A percentile compares a stretch with the other conserved stretches of the same genome.
These are phyloP conservation scores for Epistrophe eligans DNA, from an alignment of 2,888 invertebrate species.

Conservation along the genomic window DNA sequence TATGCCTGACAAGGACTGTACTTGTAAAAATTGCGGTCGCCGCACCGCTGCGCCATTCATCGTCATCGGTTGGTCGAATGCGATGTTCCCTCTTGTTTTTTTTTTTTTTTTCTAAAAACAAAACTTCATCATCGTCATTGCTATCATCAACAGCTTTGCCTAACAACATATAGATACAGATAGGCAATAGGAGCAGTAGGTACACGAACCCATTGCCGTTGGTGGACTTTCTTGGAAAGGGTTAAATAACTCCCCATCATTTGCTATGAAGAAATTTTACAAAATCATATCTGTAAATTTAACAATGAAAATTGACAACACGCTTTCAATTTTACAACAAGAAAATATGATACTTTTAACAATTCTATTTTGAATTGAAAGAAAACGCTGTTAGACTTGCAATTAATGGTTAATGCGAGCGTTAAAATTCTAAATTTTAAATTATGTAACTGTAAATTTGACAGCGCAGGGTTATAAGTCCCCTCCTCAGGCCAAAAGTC, in stretches of 20 bases:
- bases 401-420: no score
- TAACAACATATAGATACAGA: slow-evolving; percentile 10
- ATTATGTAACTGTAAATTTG: no score
- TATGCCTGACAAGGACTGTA: slow-evolving; percentile 75
- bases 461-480: no score
- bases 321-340: no score
- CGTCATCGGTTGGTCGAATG: slow-evolving; percentile 60
- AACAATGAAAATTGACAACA: no score
- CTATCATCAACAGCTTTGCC: slow-evolving; percentile 60
- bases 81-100: slow-evolving; percentile 69
- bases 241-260: not conserved
- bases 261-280: no score
- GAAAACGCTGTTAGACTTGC: no score
- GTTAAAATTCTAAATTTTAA: no score
- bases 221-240: not conserved
- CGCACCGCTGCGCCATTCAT: slow-evolving; percentile 17
- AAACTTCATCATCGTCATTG: slow-evolving; percentile 73
- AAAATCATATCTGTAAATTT: no score
- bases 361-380: no score
- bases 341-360: no score
- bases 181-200: slow-evolving; percentile 1
- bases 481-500: no score
- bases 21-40: slow-evolving; percentile 71
- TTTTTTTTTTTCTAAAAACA: not conserved
- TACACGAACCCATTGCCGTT: not conserved